Percentiles rank a stretch among this genome's conserved stretches.
Conservation (phyloP, 2,797 vertebrate genomes). For the Pangasius macronema region DNA sequence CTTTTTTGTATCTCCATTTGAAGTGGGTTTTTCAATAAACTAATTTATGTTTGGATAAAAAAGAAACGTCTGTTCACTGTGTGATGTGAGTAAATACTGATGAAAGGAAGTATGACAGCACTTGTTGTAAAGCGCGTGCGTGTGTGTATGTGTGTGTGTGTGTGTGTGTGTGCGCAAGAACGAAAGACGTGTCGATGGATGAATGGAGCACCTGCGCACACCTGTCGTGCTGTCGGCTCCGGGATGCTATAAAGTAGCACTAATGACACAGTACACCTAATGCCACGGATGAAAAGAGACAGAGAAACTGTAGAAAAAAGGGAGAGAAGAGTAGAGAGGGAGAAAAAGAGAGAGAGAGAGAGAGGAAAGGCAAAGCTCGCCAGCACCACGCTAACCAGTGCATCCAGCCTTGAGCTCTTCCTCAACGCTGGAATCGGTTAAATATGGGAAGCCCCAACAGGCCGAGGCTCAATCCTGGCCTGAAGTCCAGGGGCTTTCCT, state of each 20-base stretch:
- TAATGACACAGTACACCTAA: conserved; percentile 43
- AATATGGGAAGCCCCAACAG: conserved; percentile 52
- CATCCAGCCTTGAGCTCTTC: conserved; percentile 41
- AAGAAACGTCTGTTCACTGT: conserved; percentile 28
- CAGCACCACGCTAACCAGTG: conserved; percentile 52
- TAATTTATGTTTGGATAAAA: conserved; percentile 64
- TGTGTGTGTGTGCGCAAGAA: conserved; percentile 42
- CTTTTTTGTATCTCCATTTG: conserved; percentile 44
- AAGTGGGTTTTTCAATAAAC: conserved; percentile 61
- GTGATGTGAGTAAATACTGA: conserved; percentile 31
- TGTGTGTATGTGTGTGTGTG: conserved; percentile 9
- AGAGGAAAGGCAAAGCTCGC: conserved; percentile 11
- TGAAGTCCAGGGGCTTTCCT: conserved; percentile 50
- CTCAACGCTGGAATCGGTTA: conserved; percentile 37
- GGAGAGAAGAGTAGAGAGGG: not conserved
- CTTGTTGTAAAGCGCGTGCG: conserved; percentile 54
- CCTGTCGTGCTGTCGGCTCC: conserved; percentile 66
- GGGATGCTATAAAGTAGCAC: conserved; percentile 23
- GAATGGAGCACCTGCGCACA: conserved; percentile 74
- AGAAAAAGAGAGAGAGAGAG: not conserved
- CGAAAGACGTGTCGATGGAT: conserved; percentile 69
- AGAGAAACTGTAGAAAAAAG: conserved; percentile 28
- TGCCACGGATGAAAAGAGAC: conserved; percentile 37
- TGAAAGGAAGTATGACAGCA: conserved; percentile 25
- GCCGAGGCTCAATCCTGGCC: conserved; percentile 37